Evolutionary conservation across 1,140 invertebrate genomes (phyloP), one percentile per base, ranked within the genome.

Genomic region (Aphelenchoides fujianensis): DNA sequence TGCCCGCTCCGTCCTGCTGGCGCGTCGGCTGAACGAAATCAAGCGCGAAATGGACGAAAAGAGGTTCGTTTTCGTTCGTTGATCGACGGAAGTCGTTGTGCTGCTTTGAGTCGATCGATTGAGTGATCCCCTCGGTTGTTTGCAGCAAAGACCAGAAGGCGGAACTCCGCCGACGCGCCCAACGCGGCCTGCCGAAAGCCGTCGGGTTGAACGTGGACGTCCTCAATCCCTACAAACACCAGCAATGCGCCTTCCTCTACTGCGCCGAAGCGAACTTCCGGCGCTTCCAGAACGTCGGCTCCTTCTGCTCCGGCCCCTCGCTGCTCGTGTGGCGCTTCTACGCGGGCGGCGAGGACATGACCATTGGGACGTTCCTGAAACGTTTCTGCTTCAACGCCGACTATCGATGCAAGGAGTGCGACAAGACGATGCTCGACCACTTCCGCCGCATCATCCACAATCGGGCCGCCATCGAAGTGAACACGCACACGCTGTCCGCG

Each of bases 321-420:
- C 89, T 94, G 23, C 36, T 80, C 3, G 62, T 74, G 0, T 71
- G 75, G 52, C 53, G 35, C 54, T 78, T 73, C 35, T 77, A 73
- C 30, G 90, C 94, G 0, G 90, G 90, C 59, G 98, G 98, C 92
- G 91, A 95, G 74, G 96, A 98, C 84, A 95, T 97, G 71, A 91
- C 94, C 2, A 85, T 98, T 2, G 96, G 95, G 48, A 90, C 90
- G 72, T 98, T 98, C 85, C 86, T 98, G 34, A 48, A 7, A 9
- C 78, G 76, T 41, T 82, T 70, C 69, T 83, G 78, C 55, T 84
- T 85, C 68, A 83, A 86, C 66, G 76, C 85, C 41, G 77, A 90
- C 0, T 94, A 93, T 82, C 89, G 89, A 35, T 98, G 95, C 83
- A 91, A 91, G 0, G 86, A 88, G 1, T 97, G 94, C 85, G 89